Evolutionary conservation across 2,888 invertebrate species (phyloP).

Genomic region (Synanthedon vespiformis): DNA sequence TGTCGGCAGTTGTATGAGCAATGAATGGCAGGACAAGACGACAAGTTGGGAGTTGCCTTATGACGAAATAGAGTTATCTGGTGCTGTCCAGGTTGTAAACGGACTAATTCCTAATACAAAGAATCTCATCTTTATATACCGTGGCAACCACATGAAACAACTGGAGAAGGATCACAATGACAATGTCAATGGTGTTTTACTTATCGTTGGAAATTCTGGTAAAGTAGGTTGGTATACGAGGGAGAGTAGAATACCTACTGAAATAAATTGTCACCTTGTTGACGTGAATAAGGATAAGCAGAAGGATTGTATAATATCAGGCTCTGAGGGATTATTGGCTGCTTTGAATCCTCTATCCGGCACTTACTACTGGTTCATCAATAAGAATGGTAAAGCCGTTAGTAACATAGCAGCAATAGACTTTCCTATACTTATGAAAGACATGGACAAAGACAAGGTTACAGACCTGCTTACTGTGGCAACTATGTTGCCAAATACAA

Average conservation of each 20-base stretch:
- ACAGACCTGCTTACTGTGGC: conserved; percentile 76
- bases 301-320: conserved; percentile 81
- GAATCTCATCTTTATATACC: conserved; percentile 80
- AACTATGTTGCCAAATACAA: conserved; percentile 57
- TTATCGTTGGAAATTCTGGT: conserved; percentile 77
- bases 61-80: conserved; percentile 77
- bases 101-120: conserved; percentile 74
- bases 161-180: conserved; percentile 56
- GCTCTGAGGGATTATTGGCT: conserved; percentile 73
- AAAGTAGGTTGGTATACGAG: conserved; percentile 80
- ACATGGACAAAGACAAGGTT: conserved; percentile 78
- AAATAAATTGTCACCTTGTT: conserved; percentile 79
- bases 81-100: conserved; percentile 76
- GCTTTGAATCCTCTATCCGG: conserved; percentile 65
- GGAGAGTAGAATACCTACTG: conserved; percentile 75
- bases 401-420: conserved; percentile 71
- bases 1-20: conserved; percentile 73
- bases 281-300: conserved; percentile 80
- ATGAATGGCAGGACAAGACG: conserved; percentile 68
- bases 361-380: conserved; percentile 72
- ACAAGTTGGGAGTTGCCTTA: conserved; percentile 78
- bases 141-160: conserved; percentile 73
- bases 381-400: conserved; percentile 62
- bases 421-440: conserved; percentile 79
- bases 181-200: conserved; percentile 75